Percentiles rank a stretch among this genome's conserved stretches.
phyloP scores from a whole-genome alignment of 2,888 invertebrate genomes.

The Busseola fusca region DNA sequence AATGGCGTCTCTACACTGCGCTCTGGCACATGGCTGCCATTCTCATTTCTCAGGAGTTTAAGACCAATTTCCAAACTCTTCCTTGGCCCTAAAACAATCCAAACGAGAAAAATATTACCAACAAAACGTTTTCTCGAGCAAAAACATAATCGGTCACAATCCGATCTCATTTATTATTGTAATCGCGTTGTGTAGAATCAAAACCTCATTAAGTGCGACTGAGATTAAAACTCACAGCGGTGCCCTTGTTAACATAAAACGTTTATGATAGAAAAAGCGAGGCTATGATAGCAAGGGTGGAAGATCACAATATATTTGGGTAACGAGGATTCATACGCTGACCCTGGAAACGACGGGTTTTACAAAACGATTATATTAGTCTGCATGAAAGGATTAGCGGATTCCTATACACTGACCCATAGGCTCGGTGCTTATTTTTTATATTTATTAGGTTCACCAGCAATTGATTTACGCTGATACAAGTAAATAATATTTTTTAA shows the following conservation, averaged over 20 bases:
- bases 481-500: too few species aligned
- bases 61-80: not conserved
- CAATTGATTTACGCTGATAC: too few species aligned
- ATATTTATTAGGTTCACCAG: too few species aligned
- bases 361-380: not conserved
- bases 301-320: conserved; percentile 22
- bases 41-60: not conserved
- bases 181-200: conserved; percentile 26
- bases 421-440: not conserved
- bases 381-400: not conserved
- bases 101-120: conserved; percentile 32
- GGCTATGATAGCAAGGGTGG: conserved; percentile 10
- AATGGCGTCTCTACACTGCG: not conserved
- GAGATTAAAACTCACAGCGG: conserved; percentile 29
- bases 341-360: not conserved
- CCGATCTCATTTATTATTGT: conserved; percentile 50
- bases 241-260: conserved; percentile 50
- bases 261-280: conserved; percentile 46
- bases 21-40: not conserved
- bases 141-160: conserved; percentile 29
- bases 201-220: conserved; percentile 39
- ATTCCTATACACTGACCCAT: not conserved
- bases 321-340: conserved; percentile 10
- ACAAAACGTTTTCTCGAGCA: conserved; percentile 15
- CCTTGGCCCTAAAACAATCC: not conserved